phyloP scores from a whole-genome alignment of 2,888 invertebrate genomes.

The Tenthredo scrophulariae region DNA sequence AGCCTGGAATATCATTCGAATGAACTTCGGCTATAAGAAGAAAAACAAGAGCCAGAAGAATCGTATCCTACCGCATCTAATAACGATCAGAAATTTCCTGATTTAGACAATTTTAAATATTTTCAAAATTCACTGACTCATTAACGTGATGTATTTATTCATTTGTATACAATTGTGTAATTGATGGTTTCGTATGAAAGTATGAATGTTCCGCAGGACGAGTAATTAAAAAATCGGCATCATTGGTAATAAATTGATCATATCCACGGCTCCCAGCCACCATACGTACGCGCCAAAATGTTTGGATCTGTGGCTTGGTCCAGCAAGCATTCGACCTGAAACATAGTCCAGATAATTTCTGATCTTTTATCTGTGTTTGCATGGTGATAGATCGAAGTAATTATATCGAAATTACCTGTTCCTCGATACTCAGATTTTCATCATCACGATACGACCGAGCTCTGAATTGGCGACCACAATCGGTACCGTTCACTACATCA shows the following conservation, averaged over 20 bases:
- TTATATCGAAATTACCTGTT: conserved; percentile 76
- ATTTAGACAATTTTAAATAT: too few relatives aligned
- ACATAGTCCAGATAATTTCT: conserved; percentile 41
- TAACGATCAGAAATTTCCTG: not conserved
- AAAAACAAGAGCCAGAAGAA: not conserved
- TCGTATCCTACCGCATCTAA: not conserved
- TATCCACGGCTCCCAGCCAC: conserved; percentile 85
- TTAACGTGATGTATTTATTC: not conserved
- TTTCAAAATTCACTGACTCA: too few relatives aligned
- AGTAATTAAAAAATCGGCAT: not conserved
- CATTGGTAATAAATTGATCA: conserved; percentile 70
- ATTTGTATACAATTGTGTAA: not conserved
- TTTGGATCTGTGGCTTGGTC: conserved; percentile 86
- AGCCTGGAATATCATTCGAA: not conserved
- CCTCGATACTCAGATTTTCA: conserved; percentile 77
- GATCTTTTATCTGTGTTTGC: conserved; percentile 45
- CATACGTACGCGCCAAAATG: conserved; percentile 83
- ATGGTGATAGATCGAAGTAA: conserved; percentile 43
- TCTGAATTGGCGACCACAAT: conserved; percentile 68
- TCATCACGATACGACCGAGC: conserved; percentile 70
- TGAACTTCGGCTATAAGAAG: not conserved
- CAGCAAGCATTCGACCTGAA: conserved; percentile 82
- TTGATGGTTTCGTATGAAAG: not conserved
- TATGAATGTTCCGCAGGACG: not conserved
- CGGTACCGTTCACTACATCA: conserved; percentile 69